Conservation (phyloP, 2,888 invertebrate genomes). For the Aleiodes testaceus region DNA sequence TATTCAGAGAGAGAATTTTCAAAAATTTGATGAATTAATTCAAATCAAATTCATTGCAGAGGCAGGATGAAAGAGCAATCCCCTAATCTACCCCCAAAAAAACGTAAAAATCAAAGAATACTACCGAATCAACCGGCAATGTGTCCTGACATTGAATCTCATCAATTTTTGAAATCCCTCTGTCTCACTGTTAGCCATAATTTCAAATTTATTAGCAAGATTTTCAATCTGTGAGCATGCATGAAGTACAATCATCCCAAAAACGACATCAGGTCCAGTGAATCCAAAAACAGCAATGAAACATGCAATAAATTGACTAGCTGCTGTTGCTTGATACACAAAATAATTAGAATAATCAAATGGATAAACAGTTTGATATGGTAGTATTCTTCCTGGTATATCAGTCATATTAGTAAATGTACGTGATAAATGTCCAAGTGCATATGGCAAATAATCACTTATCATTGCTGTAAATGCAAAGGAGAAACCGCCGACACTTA, state of each 20-base stretch:
- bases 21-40: too few species aligned
- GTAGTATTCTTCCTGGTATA: constrained; percentile 17
- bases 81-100: too few species aligned
- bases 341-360: constrained; percentile 30
- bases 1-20: too few species aligned
- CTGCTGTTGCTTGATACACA: constrained; percentile 29
- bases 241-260: constrained; percentile 38
- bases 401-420: constrained; percentile 39
- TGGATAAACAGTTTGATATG: constrained; percentile 29
- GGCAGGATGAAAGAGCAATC: too few species aligned
- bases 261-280: constrained; percentile 33
- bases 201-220: constrained; percentile 18
- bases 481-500: constrained; percentile 31
- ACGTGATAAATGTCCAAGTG: constrained; percentile 28
- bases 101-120: too few species aligned
- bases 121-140: constrained; percentile 40
- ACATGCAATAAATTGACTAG: constrained; percentile 21
- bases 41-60: too few species aligned
- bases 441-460: constrained; percentile 26
- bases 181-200: background rate
- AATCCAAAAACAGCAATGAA: constrained; percentile 32
- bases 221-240: constrained; percentile 42
- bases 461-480: background rate
- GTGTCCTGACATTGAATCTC: constrained; percentile 15
- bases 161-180: constrained; percentile 22